phyloP scores from a whole-genome alignment of 1,140 invertebrate species.

The Hylaeus volcanicus region DNA sequence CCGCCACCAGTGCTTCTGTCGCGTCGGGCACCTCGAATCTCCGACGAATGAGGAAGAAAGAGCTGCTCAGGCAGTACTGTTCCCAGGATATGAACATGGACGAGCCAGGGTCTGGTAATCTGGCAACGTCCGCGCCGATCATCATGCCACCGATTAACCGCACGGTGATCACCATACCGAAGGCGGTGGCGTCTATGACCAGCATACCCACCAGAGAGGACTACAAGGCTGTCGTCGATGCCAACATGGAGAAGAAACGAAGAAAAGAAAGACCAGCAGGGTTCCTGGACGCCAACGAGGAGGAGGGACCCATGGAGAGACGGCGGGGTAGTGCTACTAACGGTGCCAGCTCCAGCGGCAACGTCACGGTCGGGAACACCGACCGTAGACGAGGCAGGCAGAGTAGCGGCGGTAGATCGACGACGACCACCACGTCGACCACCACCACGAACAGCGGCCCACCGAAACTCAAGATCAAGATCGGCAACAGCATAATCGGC shows the following conservation, averaged over 20 bases:
- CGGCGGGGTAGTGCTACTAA: slow-evolving; percentile 44
- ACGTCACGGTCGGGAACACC: slow-evolving; percentile 63
- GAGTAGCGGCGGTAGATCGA: slow-evolving; percentile 62
- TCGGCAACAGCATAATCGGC: slow-evolving; percentile 83
- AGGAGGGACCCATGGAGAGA: slow-evolving; percentile 77
- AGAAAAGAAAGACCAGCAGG: slow-evolving; percentile 83
- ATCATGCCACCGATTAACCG: slow-evolving; percentile 83
- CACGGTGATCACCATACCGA: slow-evolving; percentile 90
- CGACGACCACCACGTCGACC: slow-evolving; percentile 43
- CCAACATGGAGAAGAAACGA: slow-evolving; percentile 86
- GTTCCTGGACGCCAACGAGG: slow-evolving; percentile 57
- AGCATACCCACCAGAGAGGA: slow-evolving; percentile 91
- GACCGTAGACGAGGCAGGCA: slow-evolving; percentile 83
- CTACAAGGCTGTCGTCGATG: slow-evolving; percentile 85
- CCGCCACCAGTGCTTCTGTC: slow-evolving; percentile 74
- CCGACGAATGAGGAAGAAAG: slow-evolving; percentile 93
- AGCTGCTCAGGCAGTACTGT: slow-evolving; percentile 91
- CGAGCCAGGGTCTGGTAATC: slow-evolving; percentile 82
- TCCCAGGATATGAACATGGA: slow-evolving; percentile 93
- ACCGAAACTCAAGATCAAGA: slow-evolving; percentile 92
- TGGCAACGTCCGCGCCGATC: slow-evolving; percentile 80
- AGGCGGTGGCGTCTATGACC: slow-evolving; percentile 92
- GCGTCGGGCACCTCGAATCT: slow-evolving; percentile 86
- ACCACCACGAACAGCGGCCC: slow-evolving; percentile 74
- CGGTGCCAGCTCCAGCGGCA: slow-evolving; percentile 55